A percentile compares a stretch with the other conserved stretches of the same genome.
phyloP scores from a whole-genome alignment of 2,888 invertebrate genomes.

The Chironomus tentans region DNA sequence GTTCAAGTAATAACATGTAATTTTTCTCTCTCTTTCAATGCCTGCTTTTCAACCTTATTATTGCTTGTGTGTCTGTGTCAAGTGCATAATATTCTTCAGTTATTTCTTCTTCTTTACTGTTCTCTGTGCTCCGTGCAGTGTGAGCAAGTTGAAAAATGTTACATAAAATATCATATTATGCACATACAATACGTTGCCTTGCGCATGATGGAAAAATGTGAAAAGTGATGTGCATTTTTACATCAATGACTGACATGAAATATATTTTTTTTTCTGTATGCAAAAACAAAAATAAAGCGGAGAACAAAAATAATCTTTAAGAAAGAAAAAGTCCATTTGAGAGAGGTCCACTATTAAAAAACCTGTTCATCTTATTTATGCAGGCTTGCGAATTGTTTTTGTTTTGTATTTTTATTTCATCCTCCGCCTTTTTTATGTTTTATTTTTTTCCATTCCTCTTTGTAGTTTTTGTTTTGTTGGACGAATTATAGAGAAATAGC shows the following conservation, averaged over 20 bases:
- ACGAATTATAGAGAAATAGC: neutral
- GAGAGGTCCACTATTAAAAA: neutral
- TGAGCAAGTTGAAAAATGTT: neutral
- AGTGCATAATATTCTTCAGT: constrained; percentile 3
- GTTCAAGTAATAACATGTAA: constrained; percentile 14
- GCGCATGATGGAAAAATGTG: neutral
- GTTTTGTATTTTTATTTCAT: neutral
- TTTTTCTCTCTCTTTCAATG: neutral
- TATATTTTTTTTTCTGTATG: neutral
- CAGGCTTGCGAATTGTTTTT: constrained; percentile 5
- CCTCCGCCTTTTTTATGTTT: constrained; percentile 25
- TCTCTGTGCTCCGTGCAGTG: too few species aligned
- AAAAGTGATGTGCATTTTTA: neutral
- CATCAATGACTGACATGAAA: neutral
- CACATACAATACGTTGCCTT: neutral
- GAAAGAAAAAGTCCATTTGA: neutral
- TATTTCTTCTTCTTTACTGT: too few species aligned
- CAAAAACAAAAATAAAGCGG: neutral
- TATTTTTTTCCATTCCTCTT: neutral
- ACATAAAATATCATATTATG: constrained; percentile 5
- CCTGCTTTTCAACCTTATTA: neutral
- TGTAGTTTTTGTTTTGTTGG: neutral
- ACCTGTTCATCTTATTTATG: constrained; percentile 8
- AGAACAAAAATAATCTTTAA: too few species aligned
- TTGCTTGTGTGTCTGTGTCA: constrained; percentile 6